phyloP scores from a whole-genome alignment of 2,797 vertebrate species.

The Ciconia nigra region DNA sequence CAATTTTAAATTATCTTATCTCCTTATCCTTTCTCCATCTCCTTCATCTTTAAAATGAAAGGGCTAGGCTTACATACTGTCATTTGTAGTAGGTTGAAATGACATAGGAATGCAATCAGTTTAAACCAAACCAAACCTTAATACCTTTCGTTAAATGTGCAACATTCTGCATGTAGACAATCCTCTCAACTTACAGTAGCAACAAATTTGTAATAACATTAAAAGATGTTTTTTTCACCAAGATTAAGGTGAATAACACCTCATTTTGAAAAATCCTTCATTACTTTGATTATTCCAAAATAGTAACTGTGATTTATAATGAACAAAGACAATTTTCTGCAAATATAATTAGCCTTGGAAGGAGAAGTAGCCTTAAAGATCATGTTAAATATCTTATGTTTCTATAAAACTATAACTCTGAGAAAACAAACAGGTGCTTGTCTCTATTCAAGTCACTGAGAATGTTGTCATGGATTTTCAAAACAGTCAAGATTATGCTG shows the following conservation, averaged over 20 bases:
- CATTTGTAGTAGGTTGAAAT: neutral
- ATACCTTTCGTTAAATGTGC: neutral
- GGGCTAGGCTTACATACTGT: neutral
- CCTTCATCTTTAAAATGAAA: neutral
- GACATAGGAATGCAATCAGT: neutral
- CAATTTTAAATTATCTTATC: neutral
- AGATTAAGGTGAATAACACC: neutral
- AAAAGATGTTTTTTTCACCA: neutral
- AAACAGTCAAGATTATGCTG: neutral
- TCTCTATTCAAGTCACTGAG: neutral
- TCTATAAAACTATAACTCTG: neutral
- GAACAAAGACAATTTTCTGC: neutral
- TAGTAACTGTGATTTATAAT: neutral
- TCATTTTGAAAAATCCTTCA: neutral
- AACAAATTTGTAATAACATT: neutral
- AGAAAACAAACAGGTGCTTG: neutral
- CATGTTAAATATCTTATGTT: neutral
- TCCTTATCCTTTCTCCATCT: neutral
- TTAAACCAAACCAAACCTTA: neutral
- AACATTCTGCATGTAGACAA: neutral
- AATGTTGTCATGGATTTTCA: neutral
- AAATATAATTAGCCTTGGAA: neutral
- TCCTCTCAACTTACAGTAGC: neutral
- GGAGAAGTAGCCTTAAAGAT: neutral
- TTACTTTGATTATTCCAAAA: neutral